A percentile compares a stretch with the other conserved stretches of the same genome.
phyloP scores from a whole-genome alignment of 2,113 vertebrate species.

The Dicerorhinus sumatrensis region DNA sequence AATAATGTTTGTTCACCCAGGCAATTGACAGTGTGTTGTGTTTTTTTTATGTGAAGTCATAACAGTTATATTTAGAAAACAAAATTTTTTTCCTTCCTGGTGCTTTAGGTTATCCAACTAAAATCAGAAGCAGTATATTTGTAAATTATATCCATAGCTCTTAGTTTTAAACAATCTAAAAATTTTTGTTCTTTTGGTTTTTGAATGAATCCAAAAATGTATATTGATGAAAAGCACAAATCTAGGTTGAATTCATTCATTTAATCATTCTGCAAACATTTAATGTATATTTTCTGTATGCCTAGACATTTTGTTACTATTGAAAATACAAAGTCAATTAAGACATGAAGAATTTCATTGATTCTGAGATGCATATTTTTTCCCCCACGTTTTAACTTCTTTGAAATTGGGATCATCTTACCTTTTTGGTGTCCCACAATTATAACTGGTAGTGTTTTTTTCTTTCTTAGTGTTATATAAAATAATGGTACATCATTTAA shows the following conservation, averaged over 20 bases:
- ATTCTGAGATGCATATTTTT: not conserved
- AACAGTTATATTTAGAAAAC: constrained; percentile 39
- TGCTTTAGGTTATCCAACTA: not conserved
- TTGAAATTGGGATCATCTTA: constrained; percentile 32
- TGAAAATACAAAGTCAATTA: not conserved
- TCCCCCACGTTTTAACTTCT: constrained; percentile 9
- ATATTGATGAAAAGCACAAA: not conserved
- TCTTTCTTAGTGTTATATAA: not conserved
- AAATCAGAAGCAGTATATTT: constrained; percentile 4
- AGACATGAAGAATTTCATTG: not conserved
- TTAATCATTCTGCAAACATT: not conserved
- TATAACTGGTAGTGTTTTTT: not conserved
- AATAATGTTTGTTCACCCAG: not conserved
- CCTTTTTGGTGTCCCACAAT: not conserved
- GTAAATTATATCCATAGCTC: not conserved
- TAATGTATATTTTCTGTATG: constrained; percentile 11
- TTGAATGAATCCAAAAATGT: not conserved
- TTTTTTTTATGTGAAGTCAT: not conserved
- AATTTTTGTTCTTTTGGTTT: constrained; percentile 24
- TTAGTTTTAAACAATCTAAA: constrained; percentile 52
- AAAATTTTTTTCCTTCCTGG: not conserved
- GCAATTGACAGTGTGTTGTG: not conserved
- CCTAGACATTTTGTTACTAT: not conserved
- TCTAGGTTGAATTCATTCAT: constrained; percentile 1
- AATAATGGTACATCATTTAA: not conserved